Conservation (phyloP, 2,888 invertebrate species). For the Polymixis flavicincta region DNA sequence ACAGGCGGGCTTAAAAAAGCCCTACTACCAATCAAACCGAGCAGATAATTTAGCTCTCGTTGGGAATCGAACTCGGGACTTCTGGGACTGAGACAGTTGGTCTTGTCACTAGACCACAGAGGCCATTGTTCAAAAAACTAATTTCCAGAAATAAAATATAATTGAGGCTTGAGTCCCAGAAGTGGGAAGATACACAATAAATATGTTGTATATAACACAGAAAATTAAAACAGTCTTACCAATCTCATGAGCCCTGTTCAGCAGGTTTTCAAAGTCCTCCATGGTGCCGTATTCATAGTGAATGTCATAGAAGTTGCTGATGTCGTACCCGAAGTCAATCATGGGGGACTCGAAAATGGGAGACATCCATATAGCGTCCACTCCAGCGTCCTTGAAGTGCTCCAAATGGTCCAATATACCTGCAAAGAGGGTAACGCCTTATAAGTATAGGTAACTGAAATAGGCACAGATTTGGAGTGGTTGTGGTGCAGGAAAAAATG, state of each 20-base stretch:
- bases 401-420: slow-evolving; percentile 91
- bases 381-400: slow-evolving; percentile 92
- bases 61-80: too few species aligned
- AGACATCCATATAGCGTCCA: slow-evolving; percentile 95
- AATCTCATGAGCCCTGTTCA: slow-evolving; percentile 89
- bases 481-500: too few species aligned
- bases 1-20: too few species aligned
- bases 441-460: neutral
- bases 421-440: slow-evolving; percentile 60
- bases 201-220: neutral
- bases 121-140: too few species aligned
- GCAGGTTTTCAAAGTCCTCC: slow-evolving; percentile 92
- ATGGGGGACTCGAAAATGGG: slow-evolving; percentile 96
- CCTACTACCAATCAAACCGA: too few species aligned
- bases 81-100: too few species aligned
- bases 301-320: slow-evolving; percentile 94
- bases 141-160: too few species aligned
- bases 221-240: slow-evolving; percentile 74
- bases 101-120: too few species aligned
- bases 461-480: too few species aligned
- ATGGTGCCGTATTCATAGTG: slow-evolving; percentile 94
- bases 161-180: too few species aligned
- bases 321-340: slow-evolving; percentile 97
- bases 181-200: neutral
- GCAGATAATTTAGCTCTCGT: too few species aligned